Base-by-base conservation (phyloP, 92 coral and sea anemone species). In the Phenganax stokvisi region DNA sequence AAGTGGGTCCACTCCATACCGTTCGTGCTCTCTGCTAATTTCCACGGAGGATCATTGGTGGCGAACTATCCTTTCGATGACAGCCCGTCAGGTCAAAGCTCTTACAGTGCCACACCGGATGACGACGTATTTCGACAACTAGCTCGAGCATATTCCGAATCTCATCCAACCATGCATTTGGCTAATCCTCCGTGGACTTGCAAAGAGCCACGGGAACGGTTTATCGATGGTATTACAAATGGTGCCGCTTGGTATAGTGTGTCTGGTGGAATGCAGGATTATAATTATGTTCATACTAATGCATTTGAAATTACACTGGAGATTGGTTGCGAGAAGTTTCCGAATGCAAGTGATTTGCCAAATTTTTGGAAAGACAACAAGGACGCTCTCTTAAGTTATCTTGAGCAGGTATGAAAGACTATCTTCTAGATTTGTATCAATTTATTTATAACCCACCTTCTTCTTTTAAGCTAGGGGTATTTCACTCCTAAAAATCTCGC, bases 241-340 rank as follows among this genome's bases (percentile, higher is more conserved):
- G 98, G 98, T 57, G 98, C 98, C 16, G 91, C 89, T 11, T 94
- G 98, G 98, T 92, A 86, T 27, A 90, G 96, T 51, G 84, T 94
- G 44, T 92, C 98, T 0, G 98, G 98, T 3, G 98, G 98, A 29
- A 94, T 94, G 98, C 98, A 94, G 83, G 98, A 94, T 53, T 94
- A 84, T 57, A 94, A 92, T 84, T 94, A 94, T 20, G 25, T 20
- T 20, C 25, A 20, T 68, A 87, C 98, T 0, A 94, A 94, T 74
- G 85, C 92, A 17, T 94, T 94, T 87, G 98, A 94, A 67, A 83
- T 92, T 56, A 94, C 98, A 0, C 69, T 94, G 12, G 98, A 94
- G 73, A 90, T 96, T 54, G 99, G 99, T 16, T 96, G 99, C 69
- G 96, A 90, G 85, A 96, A 96, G 87, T 96, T 96, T 66, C 99